These are phyloP conservation scores for Tenthredo scrophulariae DNA, from an alignment of 2,888 invertebrate genomes.

Conservation along the genomic window DNA sequence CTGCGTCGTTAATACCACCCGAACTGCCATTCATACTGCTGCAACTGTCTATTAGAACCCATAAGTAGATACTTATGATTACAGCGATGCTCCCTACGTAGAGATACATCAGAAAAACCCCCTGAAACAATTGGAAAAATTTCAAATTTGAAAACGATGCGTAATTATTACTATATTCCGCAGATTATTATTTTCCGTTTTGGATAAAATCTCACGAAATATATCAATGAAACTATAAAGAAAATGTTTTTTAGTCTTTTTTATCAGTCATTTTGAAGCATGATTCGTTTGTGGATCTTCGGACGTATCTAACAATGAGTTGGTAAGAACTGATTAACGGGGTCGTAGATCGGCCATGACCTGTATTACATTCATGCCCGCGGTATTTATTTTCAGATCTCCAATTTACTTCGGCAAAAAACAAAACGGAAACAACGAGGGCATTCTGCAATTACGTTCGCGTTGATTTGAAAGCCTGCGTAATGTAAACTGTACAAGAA, in stretches of 20 bases:
- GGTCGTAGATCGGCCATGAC: constrained; percentile 50
- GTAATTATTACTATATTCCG: neutral
- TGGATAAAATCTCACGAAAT: constrained; percentile 9
- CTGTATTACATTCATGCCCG: neutral
- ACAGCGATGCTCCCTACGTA: constrained; percentile 80
- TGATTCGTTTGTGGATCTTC: neutral
- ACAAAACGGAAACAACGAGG: constrained; percentile 27
- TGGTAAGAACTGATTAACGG: neutral
- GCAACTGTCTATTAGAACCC: constrained; percentile 80
- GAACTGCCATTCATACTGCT: constrained; percentile 73
- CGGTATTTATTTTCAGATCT: constrained; percentile 40
- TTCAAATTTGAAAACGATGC: constrained; percentile 11
- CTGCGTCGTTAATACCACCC: constrained; percentile 75
- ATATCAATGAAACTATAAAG: neutral
- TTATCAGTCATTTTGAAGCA: neutral
- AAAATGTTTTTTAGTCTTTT: neutral
- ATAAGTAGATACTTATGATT: constrained; percentile 80
- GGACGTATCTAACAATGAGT: neutral
- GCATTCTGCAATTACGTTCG: constrained; percentile 27
- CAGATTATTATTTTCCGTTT: neutral
- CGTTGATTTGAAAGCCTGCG: neutral
- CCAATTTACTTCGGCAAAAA: constrained; percentile 57
- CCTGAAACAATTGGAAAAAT: constrained; percentile 69
- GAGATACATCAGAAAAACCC: constrained; percentile 80
- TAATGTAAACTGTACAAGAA: neutral